Conservation (phyloP, 2,113 vertebrate genomes). For the Passer montanus region DNA sequence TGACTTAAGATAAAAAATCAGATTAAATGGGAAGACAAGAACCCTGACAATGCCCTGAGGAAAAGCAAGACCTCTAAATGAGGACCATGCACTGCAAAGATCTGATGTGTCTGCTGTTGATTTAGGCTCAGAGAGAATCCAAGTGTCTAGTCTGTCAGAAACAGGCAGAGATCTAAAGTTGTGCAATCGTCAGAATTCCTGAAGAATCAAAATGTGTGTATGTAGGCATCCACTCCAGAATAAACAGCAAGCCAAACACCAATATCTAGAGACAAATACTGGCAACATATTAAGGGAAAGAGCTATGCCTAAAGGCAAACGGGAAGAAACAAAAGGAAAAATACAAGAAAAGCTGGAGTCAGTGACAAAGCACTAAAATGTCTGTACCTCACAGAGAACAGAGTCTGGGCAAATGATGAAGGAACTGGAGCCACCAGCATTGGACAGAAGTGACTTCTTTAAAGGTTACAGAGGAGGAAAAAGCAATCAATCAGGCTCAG, state of each 20-base stretch:
- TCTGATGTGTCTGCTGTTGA: not conserved
- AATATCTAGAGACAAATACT: not conserved
- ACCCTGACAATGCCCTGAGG: not conserved
- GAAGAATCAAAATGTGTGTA: not conserved
- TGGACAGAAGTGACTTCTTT: not conserved
- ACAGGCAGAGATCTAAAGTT: not conserved
- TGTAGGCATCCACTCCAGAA: not conserved
- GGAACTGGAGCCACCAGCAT: not conserved
- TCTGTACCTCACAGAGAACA: not conserved
- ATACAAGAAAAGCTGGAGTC: not conserved
- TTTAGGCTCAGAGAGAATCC: not conserved
- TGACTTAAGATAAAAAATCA: not conserved
- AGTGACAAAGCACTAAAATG: not conserved
- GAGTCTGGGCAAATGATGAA: not conserved
- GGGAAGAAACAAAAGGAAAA: not conserved
- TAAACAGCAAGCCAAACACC: not conserved
- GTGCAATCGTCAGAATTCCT: not conserved
- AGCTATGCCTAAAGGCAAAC: not conserved
- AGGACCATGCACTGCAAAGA: not conserved
- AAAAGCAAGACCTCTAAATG: not conserved
- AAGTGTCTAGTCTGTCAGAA: not conserved
- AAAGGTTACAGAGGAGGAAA: not conserved
- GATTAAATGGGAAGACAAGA: not conserved
- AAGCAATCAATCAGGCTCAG: not conserved
- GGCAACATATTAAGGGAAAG: not conserved